These are phyloP conservation scores for Pipistrellus pygmaeus DNA, from an alignment of 2,797 vertebrate genomes.

Conservation along the genomic window DNA sequence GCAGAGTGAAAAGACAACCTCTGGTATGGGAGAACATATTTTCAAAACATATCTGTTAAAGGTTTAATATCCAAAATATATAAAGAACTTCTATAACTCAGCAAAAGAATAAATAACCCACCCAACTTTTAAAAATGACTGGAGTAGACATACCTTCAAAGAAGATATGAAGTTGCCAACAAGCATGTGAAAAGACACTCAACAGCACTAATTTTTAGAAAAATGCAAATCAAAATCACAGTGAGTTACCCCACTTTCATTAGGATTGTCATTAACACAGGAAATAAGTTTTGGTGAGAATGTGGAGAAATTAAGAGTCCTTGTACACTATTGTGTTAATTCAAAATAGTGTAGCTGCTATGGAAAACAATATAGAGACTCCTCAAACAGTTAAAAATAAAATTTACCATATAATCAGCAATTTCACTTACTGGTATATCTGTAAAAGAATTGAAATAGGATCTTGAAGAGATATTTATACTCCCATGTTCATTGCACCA, in stretches of 20 bases:
- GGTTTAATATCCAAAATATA: background rate
- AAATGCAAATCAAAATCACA: background rate
- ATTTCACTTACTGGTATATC: background rate
- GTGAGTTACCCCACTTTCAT: background rate
- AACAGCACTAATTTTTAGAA: background rate
- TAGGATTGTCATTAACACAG: background rate
- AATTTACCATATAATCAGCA: background rate
- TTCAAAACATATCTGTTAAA: background rate
- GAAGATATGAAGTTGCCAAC: background rate
- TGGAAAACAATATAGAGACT: too few species aligned
- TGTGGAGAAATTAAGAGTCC: background rate
- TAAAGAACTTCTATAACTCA: constrained; percentile 1
- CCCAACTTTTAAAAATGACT: background rate
- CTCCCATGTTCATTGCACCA: too few species aligned
- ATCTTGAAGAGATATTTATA: background rate
- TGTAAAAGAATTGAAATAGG: background rate
- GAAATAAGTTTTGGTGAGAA: background rate
- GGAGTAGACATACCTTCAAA: background rate
- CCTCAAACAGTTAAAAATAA: too few species aligned
- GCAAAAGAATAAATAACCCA: background rate
- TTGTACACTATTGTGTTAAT: background rate
- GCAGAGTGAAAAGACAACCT: background rate
- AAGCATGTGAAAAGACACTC: background rate
- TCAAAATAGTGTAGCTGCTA: background rate
- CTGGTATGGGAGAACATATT: background rate